Evolutionary conservation across 53 echinoderm and acorn worm genomes (phyloP), one percentile per base, ranked within the genome.

Genomic region (Astropecten irregularis): DNA sequence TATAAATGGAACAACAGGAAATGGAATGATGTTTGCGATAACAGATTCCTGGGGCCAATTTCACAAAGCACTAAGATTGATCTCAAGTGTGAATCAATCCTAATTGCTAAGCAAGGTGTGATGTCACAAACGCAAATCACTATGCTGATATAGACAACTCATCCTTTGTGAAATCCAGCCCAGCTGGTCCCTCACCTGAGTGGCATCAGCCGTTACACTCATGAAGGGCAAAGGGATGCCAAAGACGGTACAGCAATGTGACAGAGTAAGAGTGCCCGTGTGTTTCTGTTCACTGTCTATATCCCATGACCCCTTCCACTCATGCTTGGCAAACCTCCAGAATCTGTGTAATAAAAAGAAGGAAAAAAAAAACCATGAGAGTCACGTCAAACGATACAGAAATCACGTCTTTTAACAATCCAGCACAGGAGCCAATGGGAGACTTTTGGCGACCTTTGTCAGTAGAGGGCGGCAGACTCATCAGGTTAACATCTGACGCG

Each of bases 241-340:
- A 70, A 85, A 91, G 49, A 91, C 39, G 23, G 79, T 83, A 58
- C 88, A 59, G 2, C 28, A 21, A 47, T 94, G 94, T 30, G 66
- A 49, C 25, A 91, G 69, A 3, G 64, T 55, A 40, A 91, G 63
- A 4, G 82, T 64, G 26, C 94, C 91, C 3, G 82, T 85, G 59
- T 91, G 91, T 69, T 85, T 91, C 23, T 91, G 29, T 14, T 86
- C 68, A 14, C 56, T 31, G 29, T 88, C 73, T 11, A 88, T 55
- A 2, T 77, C 64, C 94, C 94, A 94, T 1, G 49, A 25, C 4
- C 91, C 91, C 1, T 76, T 76, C 94, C 94, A 79, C 46, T 79
- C 79, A 31, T 79, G 79, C 46, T 79, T 61, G 22, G 79, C 79
- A 62, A 79, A 79, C 34, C 46, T 56, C 79, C 79, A 79, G 47